phyloP scores from a whole-genome alignment of 2,113 vertebrate species.

The Cyphomyrus discorhynchus region DNA sequence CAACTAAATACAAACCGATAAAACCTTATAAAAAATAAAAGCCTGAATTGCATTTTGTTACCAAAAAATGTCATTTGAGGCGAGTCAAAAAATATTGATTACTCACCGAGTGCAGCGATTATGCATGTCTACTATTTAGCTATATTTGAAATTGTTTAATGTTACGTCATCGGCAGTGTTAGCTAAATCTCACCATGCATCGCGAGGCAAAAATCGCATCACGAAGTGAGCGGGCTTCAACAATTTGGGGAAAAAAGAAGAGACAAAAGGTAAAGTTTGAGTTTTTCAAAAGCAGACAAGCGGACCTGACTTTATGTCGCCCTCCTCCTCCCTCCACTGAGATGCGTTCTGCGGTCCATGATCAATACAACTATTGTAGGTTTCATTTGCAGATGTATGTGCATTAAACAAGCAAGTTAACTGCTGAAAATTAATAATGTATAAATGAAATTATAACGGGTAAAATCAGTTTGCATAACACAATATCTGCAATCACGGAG shows the following conservation, averaged over 20 bases:
- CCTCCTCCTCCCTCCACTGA: too few relatives aligned
- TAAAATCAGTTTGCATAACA: neutral
- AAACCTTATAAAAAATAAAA: neutral
- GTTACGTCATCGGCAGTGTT: too few relatives aligned
- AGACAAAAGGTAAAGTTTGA: neutral
- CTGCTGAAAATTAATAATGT: neutral
- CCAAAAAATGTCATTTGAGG: neutral
- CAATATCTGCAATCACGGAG: neutral
- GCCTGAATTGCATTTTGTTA: neutral
- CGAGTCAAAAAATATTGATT: too few relatives aligned
- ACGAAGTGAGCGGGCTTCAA: too few relatives aligned
- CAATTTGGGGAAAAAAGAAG: too few relatives aligned
- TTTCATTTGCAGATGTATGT: neutral
- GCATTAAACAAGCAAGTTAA: neutral
- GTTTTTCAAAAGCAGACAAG: neutral
- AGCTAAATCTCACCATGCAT: too few relatives aligned
- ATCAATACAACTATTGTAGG: too few relatives aligned
- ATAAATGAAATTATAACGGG: neutral
- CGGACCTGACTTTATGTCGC: neutral
- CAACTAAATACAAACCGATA: neutral
- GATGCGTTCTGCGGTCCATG: too few relatives aligned
- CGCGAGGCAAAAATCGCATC: too few relatives aligned
- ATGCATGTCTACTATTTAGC: too few relatives aligned
- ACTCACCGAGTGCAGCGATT: too few relatives aligned
- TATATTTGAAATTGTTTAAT: too few relatives aligned